These are phyloP conservation scores for Hyppa rectilinea DNA, from an alignment of 2,888 invertebrate species.

Conservation along the genomic window DNA sequence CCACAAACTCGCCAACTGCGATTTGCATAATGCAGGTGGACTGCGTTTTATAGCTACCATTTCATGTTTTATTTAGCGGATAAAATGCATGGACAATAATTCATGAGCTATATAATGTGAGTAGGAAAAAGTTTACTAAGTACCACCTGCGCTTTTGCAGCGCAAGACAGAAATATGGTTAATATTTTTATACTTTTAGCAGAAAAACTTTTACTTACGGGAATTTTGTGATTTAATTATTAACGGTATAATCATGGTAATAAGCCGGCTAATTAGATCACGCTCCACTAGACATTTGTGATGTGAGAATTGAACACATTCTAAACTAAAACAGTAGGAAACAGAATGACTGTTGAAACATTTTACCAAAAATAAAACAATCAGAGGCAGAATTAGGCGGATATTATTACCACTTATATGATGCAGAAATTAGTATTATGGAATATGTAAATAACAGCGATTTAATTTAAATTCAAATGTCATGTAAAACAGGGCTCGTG, in stretches of 20 bases:
- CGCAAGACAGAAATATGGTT: conserved; percentile 14
- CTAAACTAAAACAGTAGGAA: neutral
- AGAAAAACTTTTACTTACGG: neutral
- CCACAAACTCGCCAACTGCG: conserved; percentile 58
- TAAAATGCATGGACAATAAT: conserved; percentile 51
- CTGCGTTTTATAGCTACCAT: conserved; percentile 49
- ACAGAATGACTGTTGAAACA: neutral
- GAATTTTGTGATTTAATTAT: conserved; percentile 16
- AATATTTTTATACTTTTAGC: neutral
- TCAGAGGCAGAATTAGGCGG: neutral
- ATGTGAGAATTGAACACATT: conserved; percentile 16
- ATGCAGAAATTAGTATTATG: conserved; percentile 22
- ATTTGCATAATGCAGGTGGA: conserved; percentile 74
- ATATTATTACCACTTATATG: neutral
- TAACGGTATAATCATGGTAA: conserved; percentile 25
- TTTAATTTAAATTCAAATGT: conserved; percentile 55
- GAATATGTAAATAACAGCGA: conserved; percentile 33
- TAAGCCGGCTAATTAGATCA: conserved; percentile 27
- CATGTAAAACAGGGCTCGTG: conserved; percentile 51
- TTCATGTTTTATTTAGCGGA: conserved; percentile 56
- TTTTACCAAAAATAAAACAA: neutral
- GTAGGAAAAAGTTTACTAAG: conserved; percentile 34
- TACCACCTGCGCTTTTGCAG: conserved; percentile 37
- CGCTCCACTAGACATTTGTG: conserved; percentile 19
- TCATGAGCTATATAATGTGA: conserved; percentile 25